phyloP scores from a whole-genome alignment of 1,140 invertebrate genomes.

The Scylla paramamosain region DNA sequence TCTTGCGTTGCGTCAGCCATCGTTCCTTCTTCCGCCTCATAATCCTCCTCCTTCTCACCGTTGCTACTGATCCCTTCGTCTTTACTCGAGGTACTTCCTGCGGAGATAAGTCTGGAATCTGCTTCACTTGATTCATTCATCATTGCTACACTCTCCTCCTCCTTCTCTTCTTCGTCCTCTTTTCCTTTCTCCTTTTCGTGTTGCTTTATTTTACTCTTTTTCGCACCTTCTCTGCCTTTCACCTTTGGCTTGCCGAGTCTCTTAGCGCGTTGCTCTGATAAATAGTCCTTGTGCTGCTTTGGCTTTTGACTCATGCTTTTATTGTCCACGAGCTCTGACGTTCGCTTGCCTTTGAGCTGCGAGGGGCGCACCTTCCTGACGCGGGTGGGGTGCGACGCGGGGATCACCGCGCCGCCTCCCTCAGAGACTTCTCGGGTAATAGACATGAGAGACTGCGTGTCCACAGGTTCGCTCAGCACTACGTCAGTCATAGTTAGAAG shows the following conservation, averaged over 20 bases:
- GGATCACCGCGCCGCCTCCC: neutral
- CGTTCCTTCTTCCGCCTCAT: slow-evolving; percentile 16
- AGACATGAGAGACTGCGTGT: slow-evolving; percentile 33
- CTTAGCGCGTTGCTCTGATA: slow-evolving; percentile 52
- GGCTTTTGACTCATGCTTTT: neutral
- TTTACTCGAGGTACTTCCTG: slow-evolving; percentile 34
- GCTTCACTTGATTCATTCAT: neutral
- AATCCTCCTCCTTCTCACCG: slow-evolving; percentile 54
- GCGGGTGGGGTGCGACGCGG: slow-evolving; percentile 1
- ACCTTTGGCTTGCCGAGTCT: slow-evolving; percentile 13
- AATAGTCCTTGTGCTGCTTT: slow-evolving; percentile 38
- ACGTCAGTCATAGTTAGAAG: slow-evolving; percentile 47
- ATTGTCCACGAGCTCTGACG: neutral
- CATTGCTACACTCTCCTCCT: neutral
- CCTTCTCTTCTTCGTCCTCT: neutral
- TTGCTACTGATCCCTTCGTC: slow-evolving; percentile 65
- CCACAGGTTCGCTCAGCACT: neutral
- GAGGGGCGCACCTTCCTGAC: slow-evolving; percentile 36
- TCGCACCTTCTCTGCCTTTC: neutral
- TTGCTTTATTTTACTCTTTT: neutral
- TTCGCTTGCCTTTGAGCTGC: neutral
- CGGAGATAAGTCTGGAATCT: neutral
- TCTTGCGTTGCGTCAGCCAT: neutral
- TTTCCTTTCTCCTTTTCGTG: neutral
- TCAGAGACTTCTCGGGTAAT: slow-evolving; percentile 8